Evolutionary conservation across 1,140 invertebrate species (phyloP), one percentile per base, ranked within the genome.

Genomic region (Micrasema minimum): DNA sequence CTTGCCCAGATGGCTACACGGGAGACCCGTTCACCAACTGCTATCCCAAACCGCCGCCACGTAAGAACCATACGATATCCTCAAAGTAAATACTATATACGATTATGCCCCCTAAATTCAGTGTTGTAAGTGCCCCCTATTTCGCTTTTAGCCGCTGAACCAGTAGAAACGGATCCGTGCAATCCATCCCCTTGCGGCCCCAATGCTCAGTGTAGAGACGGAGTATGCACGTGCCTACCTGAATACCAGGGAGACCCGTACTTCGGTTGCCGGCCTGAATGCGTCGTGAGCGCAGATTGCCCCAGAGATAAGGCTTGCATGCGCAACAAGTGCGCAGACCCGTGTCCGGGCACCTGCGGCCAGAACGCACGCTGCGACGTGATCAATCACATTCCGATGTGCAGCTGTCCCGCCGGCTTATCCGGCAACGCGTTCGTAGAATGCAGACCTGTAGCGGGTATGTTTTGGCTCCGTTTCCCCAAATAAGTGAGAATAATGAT

Each of bases 241-340:
- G 89, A 91, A 77, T 90, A 89, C 78, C 85, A 87, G 77, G 91
- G 91, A 57, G 88, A 92, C 81, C 90, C 91, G 2, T 90, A 89
- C 72, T 74, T 82, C 61, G 89, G 88, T 37, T 91, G 91, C 78
- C 80, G 89, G 78, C 90, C 89, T 12, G 90, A 91, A 84, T 92
- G 90, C 81, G 85, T 91, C 12, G 78, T 91, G 9, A 91, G 87
- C 76, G 82, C 82, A 12, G 90, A 92, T 75, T 93, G 92, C 81
- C 77, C 88, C 18, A 84, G 85, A 76, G 83, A 91, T 72, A 86
- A 85, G 78, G 89, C 91, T 10, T 93, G 92, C 77, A 81, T 87
- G 1, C 85, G 83, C 70, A 89, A 90, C 73, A 92, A 90, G 81
- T 93, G 92, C 78, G 72, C 82, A 4, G 87, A 92, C 79, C 90